A percentile compares a stretch with the other conserved stretches of the same genome.
Conservation (phyloP, 2,113 vertebrate genomes). For the Ailuropoda melanoleuca region DNA sequence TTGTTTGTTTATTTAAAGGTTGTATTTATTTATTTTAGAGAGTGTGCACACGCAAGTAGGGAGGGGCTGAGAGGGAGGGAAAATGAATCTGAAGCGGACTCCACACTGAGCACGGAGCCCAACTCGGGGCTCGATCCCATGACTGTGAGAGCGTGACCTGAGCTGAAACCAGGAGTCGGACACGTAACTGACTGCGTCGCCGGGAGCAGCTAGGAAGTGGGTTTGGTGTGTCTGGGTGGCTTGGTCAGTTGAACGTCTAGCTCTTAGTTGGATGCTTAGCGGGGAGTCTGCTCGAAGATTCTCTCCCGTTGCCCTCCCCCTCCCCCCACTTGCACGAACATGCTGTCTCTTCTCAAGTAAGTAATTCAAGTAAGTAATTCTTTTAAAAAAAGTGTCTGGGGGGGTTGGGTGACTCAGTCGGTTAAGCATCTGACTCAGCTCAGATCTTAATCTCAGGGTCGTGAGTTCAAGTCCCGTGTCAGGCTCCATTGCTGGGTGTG, state of each 20-base stretch:
- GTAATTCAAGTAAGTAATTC: neutral
- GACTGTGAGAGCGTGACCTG: neutral
- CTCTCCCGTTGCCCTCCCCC: neutral
- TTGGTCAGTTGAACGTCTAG: neutral
- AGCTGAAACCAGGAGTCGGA: neutral
- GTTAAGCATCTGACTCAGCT: no score
- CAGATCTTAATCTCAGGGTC: no score
- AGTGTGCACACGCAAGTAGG: neutral
- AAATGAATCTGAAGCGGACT: neutral
- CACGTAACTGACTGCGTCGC: neutral
- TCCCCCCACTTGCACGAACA: neutral
- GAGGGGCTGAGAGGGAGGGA: neutral
- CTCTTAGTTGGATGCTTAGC: neutral
- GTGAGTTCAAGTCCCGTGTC: no score
- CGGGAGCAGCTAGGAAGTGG: neutral
- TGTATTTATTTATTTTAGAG: neutral
- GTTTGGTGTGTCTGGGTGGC: neutral
- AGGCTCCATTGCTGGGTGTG: no score
- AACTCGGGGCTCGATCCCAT: neutral
- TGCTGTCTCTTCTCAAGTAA: neutral
- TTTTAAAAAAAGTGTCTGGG: no score
- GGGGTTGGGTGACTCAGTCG: no score
- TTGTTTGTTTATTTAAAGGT: neutral
- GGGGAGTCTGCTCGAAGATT: neutral
- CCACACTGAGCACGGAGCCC: neutral